Conservation (phyloP, 2,797 vertebrate genomes). For the Eptatretus atami region DNA sequence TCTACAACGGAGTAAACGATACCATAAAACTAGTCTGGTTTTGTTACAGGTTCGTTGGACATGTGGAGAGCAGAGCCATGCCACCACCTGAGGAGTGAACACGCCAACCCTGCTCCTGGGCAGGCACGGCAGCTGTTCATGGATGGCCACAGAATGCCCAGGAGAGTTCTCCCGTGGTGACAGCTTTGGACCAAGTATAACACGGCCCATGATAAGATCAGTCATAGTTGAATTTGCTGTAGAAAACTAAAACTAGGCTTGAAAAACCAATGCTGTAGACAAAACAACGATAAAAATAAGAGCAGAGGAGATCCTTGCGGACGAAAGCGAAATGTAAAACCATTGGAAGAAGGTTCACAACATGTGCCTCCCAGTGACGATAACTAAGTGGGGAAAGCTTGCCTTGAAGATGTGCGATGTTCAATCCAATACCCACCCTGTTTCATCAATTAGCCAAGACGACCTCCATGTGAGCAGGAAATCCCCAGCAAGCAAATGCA, state of each 20-base stretch:
- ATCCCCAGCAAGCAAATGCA: neutral
- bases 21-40: too few species aligned
- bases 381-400: too few species aligned
- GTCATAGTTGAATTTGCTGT: neutral
- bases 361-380: too few species aligned
- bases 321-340: too few species aligned
- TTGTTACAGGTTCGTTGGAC: neutral
- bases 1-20: neutral
- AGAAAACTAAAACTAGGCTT: neutral
- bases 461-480: constrained; percentile 1
- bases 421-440: neutral
- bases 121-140: neutral
- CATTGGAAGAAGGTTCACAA: too few species aligned
- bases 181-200: neutral
- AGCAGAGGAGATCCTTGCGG: too few species aligned
- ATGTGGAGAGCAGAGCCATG: neutral
- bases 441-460: neutral
- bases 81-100: neutral
- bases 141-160: neutral
- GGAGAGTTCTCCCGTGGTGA: neutral
- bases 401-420: neutral
- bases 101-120: neutral
- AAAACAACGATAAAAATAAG: too few species aligned
- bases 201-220: neutral
- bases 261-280: neutral